Evolutionary conservation across 2,113 vertebrate species (phyloP).

Genomic region (Gobiocypris rarus): DNA sequence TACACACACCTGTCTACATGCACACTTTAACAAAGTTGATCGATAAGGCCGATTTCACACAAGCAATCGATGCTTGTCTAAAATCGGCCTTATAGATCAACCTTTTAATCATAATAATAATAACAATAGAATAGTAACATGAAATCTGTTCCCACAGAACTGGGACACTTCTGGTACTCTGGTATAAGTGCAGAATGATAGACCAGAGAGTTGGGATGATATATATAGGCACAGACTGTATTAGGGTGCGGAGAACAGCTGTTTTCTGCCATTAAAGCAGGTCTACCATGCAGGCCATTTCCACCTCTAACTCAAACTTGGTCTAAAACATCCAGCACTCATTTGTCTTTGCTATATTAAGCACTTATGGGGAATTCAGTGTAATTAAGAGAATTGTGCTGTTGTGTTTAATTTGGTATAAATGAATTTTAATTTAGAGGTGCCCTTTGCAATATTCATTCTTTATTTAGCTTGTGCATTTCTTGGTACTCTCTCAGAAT

Average conservation of each 20-base stretch:
- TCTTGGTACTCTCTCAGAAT: background rate
- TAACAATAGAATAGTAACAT: too few species aligned
- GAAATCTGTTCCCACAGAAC: background rate
- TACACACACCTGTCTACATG: slow-evolving; percentile 60
- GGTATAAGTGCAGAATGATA: slow-evolving; percentile 5
- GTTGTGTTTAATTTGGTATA: slow-evolving; percentile 16
- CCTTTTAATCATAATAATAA: too few species aligned
- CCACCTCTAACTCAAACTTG: slow-evolving; percentile 30
- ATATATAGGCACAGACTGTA: slow-evolving; percentile 31
- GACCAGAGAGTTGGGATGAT: slow-evolving; percentile 31
- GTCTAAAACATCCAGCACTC: slow-evolving; percentile 7
- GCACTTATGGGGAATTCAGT: background rate
- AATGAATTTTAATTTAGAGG: slow-evolving; percentile 3
- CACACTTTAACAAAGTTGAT: background rate
- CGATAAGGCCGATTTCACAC: background rate
- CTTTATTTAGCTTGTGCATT: background rate
- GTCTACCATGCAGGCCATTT: slow-evolving; percentile 46
- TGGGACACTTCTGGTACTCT: background rate
- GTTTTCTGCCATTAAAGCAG: slow-evolving; percentile 35
- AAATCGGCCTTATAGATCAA: too few species aligned
- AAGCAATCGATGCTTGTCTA: too few species aligned
- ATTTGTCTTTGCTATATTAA: slow-evolving; percentile 3
- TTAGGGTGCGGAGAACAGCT: slow-evolving; percentile 44
- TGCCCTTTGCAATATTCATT: slow-evolving; percentile 22
- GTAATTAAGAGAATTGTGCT: slow-evolving; percentile 30